These are phyloP conservation scores for Octodon degus DNA, from an alignment of 2,113 vertebrate genomes.

Conservation along the genomic window DNA sequence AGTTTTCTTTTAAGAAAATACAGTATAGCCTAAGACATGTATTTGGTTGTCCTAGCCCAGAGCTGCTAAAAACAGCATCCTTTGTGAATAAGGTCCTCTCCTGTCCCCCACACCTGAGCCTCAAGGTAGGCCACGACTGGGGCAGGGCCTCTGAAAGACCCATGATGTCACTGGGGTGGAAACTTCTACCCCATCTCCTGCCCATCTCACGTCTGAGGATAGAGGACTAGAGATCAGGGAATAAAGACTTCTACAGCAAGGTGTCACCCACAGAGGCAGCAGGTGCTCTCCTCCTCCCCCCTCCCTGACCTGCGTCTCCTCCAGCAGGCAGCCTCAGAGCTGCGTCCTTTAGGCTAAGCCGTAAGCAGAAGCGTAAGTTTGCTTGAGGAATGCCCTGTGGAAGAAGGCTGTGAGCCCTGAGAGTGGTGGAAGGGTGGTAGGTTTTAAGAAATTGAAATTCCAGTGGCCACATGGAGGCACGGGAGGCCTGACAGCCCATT, in stretches of 20 bases:
- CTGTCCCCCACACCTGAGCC: background rate
- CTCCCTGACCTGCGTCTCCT: background rate
- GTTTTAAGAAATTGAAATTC: background rate
- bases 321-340: background rate
- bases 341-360: background rate
- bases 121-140: background rate
- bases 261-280: accelerated
- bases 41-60: background rate
- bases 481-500: background rate
- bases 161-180: background rate
- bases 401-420: background rate
- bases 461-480: too few species aligned
- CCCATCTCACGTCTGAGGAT: background rate
- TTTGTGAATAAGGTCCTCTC: background rate
- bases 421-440: background rate
- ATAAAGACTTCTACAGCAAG: background rate
- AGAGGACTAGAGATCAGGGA: background rate
- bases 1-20: background rate
- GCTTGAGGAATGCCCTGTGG: background rate
- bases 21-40: background rate
- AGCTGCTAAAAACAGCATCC: background rate
- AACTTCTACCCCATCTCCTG: background rate
- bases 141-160: background rate
- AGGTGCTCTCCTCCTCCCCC: accelerated
- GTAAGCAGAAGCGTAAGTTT: background rate